These are phyloP conservation scores for Scartelaos histophorus DNA, from an alignment of 2,113 vertebrate genomes.

Conservation along the genomic window DNA sequence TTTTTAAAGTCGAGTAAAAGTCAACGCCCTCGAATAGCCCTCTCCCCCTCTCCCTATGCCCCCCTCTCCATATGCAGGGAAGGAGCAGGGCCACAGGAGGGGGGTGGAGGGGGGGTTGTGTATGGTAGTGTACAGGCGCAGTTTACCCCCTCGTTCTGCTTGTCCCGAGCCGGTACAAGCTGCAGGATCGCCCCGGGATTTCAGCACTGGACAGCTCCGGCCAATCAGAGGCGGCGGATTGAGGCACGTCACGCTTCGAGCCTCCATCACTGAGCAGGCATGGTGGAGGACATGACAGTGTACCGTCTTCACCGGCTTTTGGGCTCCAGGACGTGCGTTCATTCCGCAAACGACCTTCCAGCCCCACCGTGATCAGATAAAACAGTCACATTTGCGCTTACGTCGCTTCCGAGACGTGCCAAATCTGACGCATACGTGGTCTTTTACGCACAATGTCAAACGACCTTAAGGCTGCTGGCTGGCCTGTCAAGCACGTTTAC, in stretches of 20 bases:
- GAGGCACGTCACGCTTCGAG: constrained; percentile 48
- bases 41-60: too few relatives aligned
- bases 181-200: constrained; percentile 50
- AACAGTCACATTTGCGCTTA: not conserved
- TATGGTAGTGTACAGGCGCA: too few relatives aligned
- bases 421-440: constrained; percentile 53
- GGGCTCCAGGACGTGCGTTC: not conserved
- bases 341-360: too few relatives aligned
- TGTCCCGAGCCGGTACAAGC: constrained; percentile 47
- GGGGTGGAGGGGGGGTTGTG: too few relatives aligned
- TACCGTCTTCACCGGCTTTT: constrained; percentile 27
- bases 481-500: constrained; percentile 25
- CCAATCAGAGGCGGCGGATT: constrained; percentile 57
- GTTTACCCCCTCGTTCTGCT: constrained; percentile 3
- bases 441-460: constrained; percentile 62
- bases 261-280: constrained; percentile 52
- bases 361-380: not conserved
- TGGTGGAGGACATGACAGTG: constrained; percentile 59
- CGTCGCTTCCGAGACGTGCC: not conserved
- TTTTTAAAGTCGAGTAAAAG: constrained; percentile 1
- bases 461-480: constrained; percentile 60
- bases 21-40: not conserved
- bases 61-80: not conserved
- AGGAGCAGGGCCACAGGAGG: not conserved
- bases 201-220: constrained; percentile 81